Evolutionary conservation across 2,888 invertebrate genomes (phyloP).

Genomic region (Ormyrus labotus): DNA sequence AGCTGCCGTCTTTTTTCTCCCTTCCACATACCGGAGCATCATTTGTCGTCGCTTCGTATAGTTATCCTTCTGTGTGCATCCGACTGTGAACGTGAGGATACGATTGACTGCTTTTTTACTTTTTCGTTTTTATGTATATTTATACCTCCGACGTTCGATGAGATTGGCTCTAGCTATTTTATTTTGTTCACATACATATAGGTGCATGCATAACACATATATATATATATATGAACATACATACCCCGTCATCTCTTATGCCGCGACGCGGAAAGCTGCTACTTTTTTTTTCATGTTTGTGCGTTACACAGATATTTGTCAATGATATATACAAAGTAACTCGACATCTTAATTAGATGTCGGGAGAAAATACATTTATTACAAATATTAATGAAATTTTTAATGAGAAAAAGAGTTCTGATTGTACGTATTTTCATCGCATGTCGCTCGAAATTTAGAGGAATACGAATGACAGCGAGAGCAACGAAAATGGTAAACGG

Average conservation of each 20-base stretch:
- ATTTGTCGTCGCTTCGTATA: constrained; percentile 50
- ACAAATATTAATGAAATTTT: neutral
- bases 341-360: no score
- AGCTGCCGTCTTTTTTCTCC: constrained; percentile 18
- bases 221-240: constrained; percentile 13
- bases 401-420: constrained; percentile 23
- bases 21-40: constrained; percentile 36
- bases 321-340: no score
- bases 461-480: constrained; percentile 68
- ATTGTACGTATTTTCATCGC: constrained; percentile 61
- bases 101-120: constrained; percentile 51
- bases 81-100: constrained; percentile 40
- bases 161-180: constrained; percentile 46
- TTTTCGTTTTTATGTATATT: constrained; percentile 32
- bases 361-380: no score
- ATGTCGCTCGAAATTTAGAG: constrained; percentile 65
- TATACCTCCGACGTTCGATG: constrained; percentile 26
- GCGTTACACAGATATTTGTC: constrained; percentile 1
- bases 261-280: constrained; percentile 31
- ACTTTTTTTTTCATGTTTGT: constrained; percentile 27
- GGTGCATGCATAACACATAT: constrained; percentile 27
- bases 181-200: constrained; percentile 40
- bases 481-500: constrained; percentile 68
- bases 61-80: constrained; percentile 50
- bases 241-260: constrained; percentile 22